phyloP scores from a whole-genome alignment of 37 sponge, comb jelly and placozoan species.

The Ephydatia muelleri region DNA sequence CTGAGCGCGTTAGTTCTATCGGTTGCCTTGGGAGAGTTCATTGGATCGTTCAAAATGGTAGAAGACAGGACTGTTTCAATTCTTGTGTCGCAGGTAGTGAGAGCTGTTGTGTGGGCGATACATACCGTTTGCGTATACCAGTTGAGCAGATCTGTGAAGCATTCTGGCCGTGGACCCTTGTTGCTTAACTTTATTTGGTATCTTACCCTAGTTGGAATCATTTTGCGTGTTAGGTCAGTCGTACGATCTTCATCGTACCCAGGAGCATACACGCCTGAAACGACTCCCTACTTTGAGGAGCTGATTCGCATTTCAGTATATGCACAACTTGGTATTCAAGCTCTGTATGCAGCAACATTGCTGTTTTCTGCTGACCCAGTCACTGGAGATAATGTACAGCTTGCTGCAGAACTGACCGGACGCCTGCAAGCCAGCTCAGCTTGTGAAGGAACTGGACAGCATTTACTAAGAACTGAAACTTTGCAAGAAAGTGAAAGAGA shows the following conservation, averaged over 20 bases:
- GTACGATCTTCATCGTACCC: conserved; percentile 13
- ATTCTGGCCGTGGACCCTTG: conserved; percentile 64
- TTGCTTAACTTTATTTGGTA: conserved; percentile 57
- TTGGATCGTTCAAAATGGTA: conserved; percentile 33
- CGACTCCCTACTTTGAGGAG: conserved; percentile 31
- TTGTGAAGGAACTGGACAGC: background rate
- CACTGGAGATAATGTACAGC: conserved; percentile 5
- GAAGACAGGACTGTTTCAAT: conserved; percentile 35
- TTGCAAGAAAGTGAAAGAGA: background rate
- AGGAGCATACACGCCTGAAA: background rate
- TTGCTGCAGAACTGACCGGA: background rate
- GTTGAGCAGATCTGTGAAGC: conserved; percentile 36
- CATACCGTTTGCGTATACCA: conserved; percentile 26
- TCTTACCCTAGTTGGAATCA: conserved; percentile 25
- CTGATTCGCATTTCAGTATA: conserved; percentile 21
- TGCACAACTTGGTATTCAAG: conserved; percentile 44
- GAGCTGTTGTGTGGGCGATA: conserved; percentile 30
- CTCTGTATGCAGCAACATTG: conserved; percentile 45
- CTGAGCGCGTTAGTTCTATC: conserved; percentile 16
- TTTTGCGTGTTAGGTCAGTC: conserved; percentile 38
- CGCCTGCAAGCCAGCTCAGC: background rate
- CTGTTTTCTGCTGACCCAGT: conserved; percentile 39
- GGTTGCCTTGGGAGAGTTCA: conserved; percentile 20
- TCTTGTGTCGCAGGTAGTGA: conserved; percentile 16
- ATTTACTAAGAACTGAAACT: background rate